Conservation (phyloP, 2,113 vertebrate species). For the Mesocricetus auratus region DNA sequence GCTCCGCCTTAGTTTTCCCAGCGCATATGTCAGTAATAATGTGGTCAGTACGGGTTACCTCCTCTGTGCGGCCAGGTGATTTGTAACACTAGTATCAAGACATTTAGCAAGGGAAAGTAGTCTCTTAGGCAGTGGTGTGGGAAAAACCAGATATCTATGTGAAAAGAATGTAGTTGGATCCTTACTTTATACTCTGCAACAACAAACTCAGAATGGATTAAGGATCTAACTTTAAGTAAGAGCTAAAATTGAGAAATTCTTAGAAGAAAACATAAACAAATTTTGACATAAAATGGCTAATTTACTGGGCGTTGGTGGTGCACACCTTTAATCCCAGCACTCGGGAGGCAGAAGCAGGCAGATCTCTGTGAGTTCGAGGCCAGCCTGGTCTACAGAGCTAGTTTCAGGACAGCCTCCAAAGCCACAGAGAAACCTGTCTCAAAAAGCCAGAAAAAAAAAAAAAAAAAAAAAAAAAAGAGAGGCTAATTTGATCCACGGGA, state of each 20-base stretch:
- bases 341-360: too few relatives aligned
- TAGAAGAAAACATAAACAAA: not conserved
- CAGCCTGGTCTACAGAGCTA: too few relatives aligned
- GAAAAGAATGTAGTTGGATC: not conserved
- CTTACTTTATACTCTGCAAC: not conserved
- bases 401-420: too few relatives aligned
- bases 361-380: too few relatives aligned
- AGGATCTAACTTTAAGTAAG: not conserved
- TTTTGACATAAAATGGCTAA: not conserved
- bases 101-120: not conserved
- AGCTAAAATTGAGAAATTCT: conserved; percentile 12
- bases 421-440: too few relatives aligned
- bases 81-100: not conserved
- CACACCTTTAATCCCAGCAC: too few relatives aligned
- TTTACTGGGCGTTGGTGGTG: too few relatives aligned
- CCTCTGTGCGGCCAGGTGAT: not conserved
- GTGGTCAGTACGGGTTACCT: not conserved
- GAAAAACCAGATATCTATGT: not conserved
- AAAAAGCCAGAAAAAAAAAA: too few relatives aligned
- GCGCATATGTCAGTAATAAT: not conserved
- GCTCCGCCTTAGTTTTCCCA: not conserved
- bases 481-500: not conserved
- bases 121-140: not conserved
- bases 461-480: too few relatives aligned
- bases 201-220: not conserved